These are phyloP conservation scores for Drosophila eugracilis DNA, from an alignment of 1,140 invertebrate genomes.

Conservation along the genomic window DNA sequence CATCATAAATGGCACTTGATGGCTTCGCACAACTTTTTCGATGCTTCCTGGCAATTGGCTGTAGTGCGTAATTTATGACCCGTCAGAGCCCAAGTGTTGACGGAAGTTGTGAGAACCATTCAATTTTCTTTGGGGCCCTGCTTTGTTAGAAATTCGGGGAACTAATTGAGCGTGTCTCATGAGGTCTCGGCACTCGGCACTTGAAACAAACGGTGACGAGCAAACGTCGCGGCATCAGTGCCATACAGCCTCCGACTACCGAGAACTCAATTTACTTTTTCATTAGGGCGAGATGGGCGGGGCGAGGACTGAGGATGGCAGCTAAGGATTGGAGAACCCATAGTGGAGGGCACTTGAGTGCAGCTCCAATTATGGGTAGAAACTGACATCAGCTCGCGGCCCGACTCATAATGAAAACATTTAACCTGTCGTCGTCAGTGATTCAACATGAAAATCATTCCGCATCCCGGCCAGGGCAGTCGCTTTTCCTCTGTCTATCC, in stretches of 20 bases:
- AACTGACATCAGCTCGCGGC: constrained; percentile 58
- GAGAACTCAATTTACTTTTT: constrained; percentile 77
- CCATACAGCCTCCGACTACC: constrained; percentile 44
- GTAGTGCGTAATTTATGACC: constrained; percentile 54
- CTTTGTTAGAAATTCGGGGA: constrained; percentile 58
- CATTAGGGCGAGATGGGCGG: constrained; percentile 44
- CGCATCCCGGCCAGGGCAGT: constrained; percentile 18
- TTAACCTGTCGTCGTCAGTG: constrained; percentile 79
- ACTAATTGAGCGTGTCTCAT: constrained; percentile 69
- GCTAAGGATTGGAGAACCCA: constrained; percentile 29
- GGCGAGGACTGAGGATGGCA: constrained; percentile 13
- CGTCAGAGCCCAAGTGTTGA: constrained; percentile 39
- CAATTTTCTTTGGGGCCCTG: constrained; percentile 31
- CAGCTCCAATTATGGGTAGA: constrained; percentile 78
- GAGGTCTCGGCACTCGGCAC: constrained; percentile 34
- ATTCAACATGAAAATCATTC: constrained; percentile 62
- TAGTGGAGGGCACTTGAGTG: constrained; percentile 71
- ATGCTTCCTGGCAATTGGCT: constrained; percentile 48
- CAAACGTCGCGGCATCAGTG: constrained; percentile 21
- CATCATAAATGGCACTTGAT: constrained; percentile 17
- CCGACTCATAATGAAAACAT: constrained; percentile 82
- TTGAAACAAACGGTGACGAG: constrained; percentile 44
- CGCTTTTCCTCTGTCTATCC: constrained; percentile 37
- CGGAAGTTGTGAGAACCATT: constrained; percentile 59
- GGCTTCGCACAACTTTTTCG: not conserved